phyloP scores from a whole-genome alignment of 2,888 invertebrate genomes.

The Caenorhabditis becei region DNA sequence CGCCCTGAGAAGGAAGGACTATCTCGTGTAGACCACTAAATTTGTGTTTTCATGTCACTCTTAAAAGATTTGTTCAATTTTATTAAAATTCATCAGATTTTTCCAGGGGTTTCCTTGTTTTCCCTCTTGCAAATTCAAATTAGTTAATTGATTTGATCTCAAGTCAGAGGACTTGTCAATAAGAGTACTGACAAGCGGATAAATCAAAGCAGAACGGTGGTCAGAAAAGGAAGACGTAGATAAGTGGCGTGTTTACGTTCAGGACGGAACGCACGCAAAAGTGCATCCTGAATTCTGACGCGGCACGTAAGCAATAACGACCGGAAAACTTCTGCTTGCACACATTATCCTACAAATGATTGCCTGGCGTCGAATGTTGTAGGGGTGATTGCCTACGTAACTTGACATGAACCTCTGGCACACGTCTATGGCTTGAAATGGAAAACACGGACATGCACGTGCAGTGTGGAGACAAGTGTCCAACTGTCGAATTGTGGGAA shows the following conservation, averaged over 20 bases:
- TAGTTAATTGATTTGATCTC: conserved; percentile 33
- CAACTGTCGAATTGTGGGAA: not conserved
- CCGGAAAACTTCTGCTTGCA: conserved; percentile 5
- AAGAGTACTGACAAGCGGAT: not conserved
- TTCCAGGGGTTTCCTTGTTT: conserved; percentile 21
- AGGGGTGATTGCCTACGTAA: conserved; percentile 36
- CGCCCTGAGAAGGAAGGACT: not conserved
- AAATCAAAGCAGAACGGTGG: conserved; percentile 13
- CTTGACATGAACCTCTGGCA: not conserved
- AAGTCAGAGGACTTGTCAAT: conserved; percentile 31
- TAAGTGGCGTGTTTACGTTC: conserved; percentile 31
- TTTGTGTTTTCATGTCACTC: not conserved
- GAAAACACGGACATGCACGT: conserved; percentile 19
- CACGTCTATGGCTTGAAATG: not conserved
- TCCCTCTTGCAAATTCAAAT: not conserved
- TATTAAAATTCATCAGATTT: not conserved
- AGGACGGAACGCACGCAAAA: conserved; percentile 5
- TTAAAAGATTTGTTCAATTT: not conserved
- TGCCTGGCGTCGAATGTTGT: conserved; percentile 18
- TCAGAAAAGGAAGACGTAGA: conserved; percentile 28
- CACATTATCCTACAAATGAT: conserved; percentile 24
- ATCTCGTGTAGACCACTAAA: conserved; percentile 15
- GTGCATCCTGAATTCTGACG: conserved; percentile 30
- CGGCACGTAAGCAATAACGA: conserved; percentile 30
- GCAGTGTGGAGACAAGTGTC: not conserved